phyloP scores from a whole-genome alignment of 2,888 invertebrate species.

The Camptogramma bilineatum region DNA sequence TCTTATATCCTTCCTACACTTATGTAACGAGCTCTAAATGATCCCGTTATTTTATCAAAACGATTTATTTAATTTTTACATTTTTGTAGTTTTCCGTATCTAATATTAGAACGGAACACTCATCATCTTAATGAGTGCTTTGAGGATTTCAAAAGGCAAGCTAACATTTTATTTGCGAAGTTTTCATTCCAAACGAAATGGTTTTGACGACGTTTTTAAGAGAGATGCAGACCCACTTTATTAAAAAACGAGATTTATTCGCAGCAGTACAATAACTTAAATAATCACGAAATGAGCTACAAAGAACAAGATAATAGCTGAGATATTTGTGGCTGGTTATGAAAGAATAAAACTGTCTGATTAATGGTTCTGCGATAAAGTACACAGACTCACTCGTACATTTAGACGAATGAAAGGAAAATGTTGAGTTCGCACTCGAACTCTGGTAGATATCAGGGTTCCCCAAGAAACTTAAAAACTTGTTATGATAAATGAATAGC shows the following conservation, averaged over 20 bases:
- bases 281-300: not conserved
- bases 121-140: conserved; percentile 37
- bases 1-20: conserved; percentile 27
- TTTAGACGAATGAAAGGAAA: conserved; percentile 22
- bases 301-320: not conserved
- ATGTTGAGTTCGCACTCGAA: conserved; percentile 30
- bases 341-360: conserved; percentile 7
- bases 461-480: conserved; percentile 52
- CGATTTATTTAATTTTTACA: conserved; percentile 24
- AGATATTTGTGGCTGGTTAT: not conserved
- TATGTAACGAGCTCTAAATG: conserved; percentile 21
- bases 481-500: conserved; percentile 66
- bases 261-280: conserved; percentile 4
- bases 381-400: conserved; percentile 2
- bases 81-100: conserved; percentile 33
- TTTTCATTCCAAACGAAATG: conserved; percentile 31
- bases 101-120: conserved; percentile 36
- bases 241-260: conserved; percentile 5
- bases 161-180: conserved; percentile 33
- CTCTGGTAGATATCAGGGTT: conserved; percentile 41
- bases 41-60: conserved; percentile 31
- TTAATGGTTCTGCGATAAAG: conserved; percentile 25
- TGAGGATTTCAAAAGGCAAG: conserved; percentile 27
- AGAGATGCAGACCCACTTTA: conserved; percentile 18
- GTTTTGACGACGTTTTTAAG: conserved; percentile 21